These are phyloP conservation scores for Chalcis sispes DNA, from an alignment of 2,888 invertebrate species.

Conservation along the genomic window DNA sequence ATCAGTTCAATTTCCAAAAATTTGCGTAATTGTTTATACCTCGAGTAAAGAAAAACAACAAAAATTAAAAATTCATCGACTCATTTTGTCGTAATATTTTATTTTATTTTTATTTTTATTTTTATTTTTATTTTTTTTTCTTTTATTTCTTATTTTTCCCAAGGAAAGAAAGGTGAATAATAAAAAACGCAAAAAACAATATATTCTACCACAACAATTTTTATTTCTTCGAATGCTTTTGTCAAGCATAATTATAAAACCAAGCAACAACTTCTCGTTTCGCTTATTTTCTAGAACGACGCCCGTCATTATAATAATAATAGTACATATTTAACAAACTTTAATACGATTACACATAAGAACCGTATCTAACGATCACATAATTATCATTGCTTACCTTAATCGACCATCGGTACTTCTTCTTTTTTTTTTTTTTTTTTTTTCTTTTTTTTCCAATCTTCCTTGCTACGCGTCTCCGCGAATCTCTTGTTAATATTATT, in stretches of 20 bases:
- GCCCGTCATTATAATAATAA: conserved; percentile 55
- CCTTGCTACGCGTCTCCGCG: neutral
- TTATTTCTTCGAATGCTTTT: conserved; percentile 72
- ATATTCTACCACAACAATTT: conserved; percentile 73
- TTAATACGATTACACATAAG: conserved; percentile 55
- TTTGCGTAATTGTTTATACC: too few relatives aligned
- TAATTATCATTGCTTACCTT: conserved; percentile 57
- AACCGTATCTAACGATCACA: conserved; percentile 58
- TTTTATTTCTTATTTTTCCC: neutral
- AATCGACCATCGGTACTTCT: conserved; percentile 46
- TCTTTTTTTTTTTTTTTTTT: neutral
- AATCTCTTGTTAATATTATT: neutral
- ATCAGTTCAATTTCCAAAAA: too few relatives aligned
- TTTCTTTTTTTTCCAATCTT: neutral
- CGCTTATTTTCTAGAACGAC: conserved; percentile 65
- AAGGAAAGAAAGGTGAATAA: neutral
- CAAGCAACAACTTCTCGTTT: conserved; percentile 75
- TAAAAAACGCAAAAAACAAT: conserved; percentile 10
- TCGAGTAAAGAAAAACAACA: too few relatives aligned
- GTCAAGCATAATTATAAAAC: conserved; percentile 77
- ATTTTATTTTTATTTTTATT: too few relatives aligned
- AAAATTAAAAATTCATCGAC: too few relatives aligned
- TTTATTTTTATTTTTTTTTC: too few relatives aligned
- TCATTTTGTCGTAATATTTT: too few relatives aligned
- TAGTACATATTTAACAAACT: conserved; percentile 73